A percentile compares a stretch with the other conserved stretches of the same genome.
Evolutionary conservation across 2,113 vertebrate species (phyloP).

Genomic region (Cinclus cinclus): DNA sequence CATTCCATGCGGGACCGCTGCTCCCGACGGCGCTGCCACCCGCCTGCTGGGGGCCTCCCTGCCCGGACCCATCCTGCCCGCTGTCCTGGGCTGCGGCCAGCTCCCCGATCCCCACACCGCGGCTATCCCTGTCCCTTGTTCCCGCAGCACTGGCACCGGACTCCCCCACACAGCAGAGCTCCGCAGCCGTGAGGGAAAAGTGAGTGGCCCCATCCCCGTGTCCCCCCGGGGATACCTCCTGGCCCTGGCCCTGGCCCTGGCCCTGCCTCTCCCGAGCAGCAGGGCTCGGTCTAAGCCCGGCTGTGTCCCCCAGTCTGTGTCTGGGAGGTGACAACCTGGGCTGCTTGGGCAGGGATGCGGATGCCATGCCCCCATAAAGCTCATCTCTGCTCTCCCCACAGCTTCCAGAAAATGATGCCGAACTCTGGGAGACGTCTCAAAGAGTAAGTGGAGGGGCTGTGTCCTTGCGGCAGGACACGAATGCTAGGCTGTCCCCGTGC

Average conservation of each 20-base stretch:
- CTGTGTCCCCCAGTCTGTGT: neutral
- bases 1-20: neutral
- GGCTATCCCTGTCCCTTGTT: neutral
- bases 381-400: neutral
- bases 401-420: neutral
- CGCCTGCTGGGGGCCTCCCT: neutral
- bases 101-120: neutral
- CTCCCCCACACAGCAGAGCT: neutral
- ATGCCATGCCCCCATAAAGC: fast-evolving
- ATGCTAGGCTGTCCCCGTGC: no score
- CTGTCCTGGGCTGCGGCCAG: neutral
- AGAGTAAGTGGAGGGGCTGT: no score
- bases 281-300: neutral
- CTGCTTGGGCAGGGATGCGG: neutral
- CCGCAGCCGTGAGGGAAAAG: neutral
- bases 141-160: neutral
- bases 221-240: no score
- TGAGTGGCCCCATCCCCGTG: neutral
- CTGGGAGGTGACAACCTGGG: neutral
- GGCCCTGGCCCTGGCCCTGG: no score
- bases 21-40: neutral
- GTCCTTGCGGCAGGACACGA: neutral
- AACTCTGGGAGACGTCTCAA: neutral
- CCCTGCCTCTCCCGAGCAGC: no score
- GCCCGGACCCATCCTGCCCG: neutral